A percentile compares a stretch with the other conserved stretches of the same genome.
Conservation (phyloP, 2,888 invertebrate species). For the Bedellia somnulentella region DNA sequence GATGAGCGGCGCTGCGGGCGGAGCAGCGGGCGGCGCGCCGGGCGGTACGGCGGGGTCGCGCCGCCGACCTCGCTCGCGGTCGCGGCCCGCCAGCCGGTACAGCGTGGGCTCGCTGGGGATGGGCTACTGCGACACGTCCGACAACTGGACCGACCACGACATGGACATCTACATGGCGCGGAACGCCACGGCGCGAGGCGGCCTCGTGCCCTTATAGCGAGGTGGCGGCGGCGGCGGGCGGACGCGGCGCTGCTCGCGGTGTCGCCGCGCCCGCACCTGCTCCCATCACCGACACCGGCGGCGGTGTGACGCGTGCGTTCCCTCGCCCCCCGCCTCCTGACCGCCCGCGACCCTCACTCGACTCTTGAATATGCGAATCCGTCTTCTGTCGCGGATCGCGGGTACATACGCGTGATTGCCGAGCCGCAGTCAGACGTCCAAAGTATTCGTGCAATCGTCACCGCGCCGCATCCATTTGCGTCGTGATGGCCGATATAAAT, state of each 20-base stretch:
- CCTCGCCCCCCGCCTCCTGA: constrained; percentile 9
- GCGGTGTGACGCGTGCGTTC: constrained; percentile 4
- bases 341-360: constrained; percentile 7
- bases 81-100: constrained; percentile 79
- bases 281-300: constrained; percentile 5
- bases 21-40: constrained; percentile 56
- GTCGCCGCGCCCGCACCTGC: constrained; percentile 16
- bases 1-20: constrained; percentile 66
- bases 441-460: no score
- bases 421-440: no score
- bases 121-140: constrained; percentile 87
- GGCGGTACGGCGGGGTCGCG: constrained; percentile 64
- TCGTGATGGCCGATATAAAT: no score
- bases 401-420: no score
- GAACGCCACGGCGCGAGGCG: constrained; percentile 84
- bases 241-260: constrained; percentile 22
- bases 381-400: background rate
- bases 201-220: constrained; percentile 78
- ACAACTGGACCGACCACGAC: constrained; percentile 94
- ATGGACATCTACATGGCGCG: constrained; percentile 95
- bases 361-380: constrained; percentile 6
- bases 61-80: constrained; percentile 77
- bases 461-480: no score
- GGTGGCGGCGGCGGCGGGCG: constrained; percentile 16
- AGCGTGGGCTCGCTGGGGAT: constrained; percentile 81